phyloP scores from a whole-genome alignment of 2,113 vertebrate genomes.

The Chauna torquata region DNA sequence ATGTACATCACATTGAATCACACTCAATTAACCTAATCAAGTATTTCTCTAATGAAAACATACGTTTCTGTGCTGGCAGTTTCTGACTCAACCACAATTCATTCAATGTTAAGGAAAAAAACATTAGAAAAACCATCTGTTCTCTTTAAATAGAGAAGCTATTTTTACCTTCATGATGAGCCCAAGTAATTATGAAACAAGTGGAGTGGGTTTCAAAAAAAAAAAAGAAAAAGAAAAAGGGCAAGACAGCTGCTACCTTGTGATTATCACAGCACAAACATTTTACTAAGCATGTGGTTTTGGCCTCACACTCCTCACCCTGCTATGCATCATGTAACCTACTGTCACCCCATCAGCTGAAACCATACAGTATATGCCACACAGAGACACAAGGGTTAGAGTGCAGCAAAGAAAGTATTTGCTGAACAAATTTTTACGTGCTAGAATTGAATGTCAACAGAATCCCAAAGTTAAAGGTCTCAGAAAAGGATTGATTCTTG shows the following conservation, averaged over 20 bases:
- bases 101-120: constrained; percentile 62
- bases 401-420: not conserved
- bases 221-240: constrained; percentile 53
- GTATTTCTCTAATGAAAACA: constrained; percentile 52
- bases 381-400: not conserved
- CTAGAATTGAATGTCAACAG: not conserved
- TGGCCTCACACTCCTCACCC: not conserved
- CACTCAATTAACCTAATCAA: constrained; percentile 58
- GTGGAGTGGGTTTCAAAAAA: constrained; percentile 42
- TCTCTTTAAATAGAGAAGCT: constrained; percentile 72
- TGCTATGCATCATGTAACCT: not conserved
- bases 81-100: constrained; percentile 54
- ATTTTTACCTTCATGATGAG: constrained; percentile 58
- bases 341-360: not conserved
- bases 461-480: constrained; percentile 19
- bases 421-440: constrained; percentile 15
- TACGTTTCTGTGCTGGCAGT: not conserved
- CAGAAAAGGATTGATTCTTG: not conserved
- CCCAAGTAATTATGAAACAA: constrained; percentile 66
- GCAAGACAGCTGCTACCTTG: constrained; percentile 62
- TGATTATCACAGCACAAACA: constrained; percentile 35
- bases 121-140: constrained; percentile 75
- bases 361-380: not conserved
- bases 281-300: not conserved
- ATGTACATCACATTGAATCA: constrained; percentile 8